These are phyloP conservation scores for Luscinia megarhynchos DNA, from an alignment of 2,797 vertebrate species.

Conservation along the genomic window DNA sequence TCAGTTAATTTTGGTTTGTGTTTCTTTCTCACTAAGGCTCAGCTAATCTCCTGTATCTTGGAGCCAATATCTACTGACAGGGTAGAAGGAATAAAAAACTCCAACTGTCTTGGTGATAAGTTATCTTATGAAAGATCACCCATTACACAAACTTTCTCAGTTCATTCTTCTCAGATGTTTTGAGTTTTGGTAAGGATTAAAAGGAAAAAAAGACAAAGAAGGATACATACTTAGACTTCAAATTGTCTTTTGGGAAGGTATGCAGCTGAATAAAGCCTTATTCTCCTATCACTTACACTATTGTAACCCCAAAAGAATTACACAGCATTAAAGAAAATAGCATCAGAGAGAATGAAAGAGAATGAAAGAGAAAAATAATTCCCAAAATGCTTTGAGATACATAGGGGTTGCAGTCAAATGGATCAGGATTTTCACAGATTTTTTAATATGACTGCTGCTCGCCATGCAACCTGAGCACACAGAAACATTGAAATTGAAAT, in stretches of 20 bases:
- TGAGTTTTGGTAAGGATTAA: slow-evolving; percentile 26
- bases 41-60: slow-evolving; percentile 52
- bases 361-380: neutral
- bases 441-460: neutral
- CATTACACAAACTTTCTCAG: slow-evolving; percentile 29
- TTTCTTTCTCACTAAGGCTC: slow-evolving; percentile 62
- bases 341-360: neutral
- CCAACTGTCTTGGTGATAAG: slow-evolving; percentile 45
- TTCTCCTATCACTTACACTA: neutral
- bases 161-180: slow-evolving; percentile 42
- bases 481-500: neutral
- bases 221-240: neutral
- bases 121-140: slow-evolving; percentile 46
- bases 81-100: slow-evolving; percentile 44
- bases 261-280: neutral
- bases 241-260: neutral
- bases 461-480: neutral
- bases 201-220: neutral
- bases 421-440: neutral
- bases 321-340: neutral
- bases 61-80: slow-evolving; percentile 54
- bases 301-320: neutral
- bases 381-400: neutral
- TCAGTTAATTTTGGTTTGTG: slow-evolving; percentile 62
- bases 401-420: neutral